These are phyloP conservation scores for Stylophora pistillata DNA, from an alignment of 64 coral and sea anemone genomes.

Conservation along the genomic window DNA sequence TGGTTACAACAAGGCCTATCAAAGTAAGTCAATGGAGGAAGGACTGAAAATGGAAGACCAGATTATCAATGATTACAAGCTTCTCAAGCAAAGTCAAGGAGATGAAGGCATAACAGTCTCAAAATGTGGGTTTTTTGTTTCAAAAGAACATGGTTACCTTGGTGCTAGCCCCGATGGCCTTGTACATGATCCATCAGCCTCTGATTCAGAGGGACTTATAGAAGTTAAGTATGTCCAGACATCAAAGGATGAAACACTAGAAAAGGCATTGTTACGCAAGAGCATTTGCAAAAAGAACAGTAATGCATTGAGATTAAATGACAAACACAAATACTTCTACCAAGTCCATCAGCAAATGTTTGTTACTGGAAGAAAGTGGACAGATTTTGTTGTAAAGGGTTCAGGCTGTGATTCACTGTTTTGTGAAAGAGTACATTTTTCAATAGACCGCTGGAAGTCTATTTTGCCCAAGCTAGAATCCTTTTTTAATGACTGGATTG, in stretches of 20 bases:
- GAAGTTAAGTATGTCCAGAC: slow-evolving; percentile 39
- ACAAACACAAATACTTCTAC: slow-evolving; percentile 46
- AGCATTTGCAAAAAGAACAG: slow-evolving; percentile 34
- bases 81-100: slow-evolving; percentile 21
- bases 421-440: slow-evolving; percentile 58
- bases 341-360: slow-evolving; percentile 44
- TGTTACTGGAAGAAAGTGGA: slow-evolving; percentile 23
- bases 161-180: slow-evolving; percentile 56
- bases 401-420: slow-evolving; percentile 21
- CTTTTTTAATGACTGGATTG: slow-evolving; percentile 60
- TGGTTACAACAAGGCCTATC: slow-evolving; percentile 33
- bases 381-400: no score
- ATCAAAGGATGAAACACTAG: slow-evolving; percentile 35
- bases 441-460: slow-evolving; percentile 11
- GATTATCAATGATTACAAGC: slow-evolving; percentile 33
- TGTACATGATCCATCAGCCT: slow-evolving; percentile 46
- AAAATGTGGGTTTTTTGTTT: slow-evolving; percentile 66
- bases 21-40: slow-evolving; percentile 43
- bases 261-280: slow-evolving; percentile 42
- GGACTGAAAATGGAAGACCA: slow-evolving; percentile 36
- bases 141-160: slow-evolving; percentile 38
- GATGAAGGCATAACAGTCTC: slow-evolving; percentile 6
- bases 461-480: slow-evolving; percentile 44
- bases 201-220: slow-evolving; percentile 14
- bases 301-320: slow-evolving; percentile 20